These are phyloP conservation scores for Choloepus hoffmanni DNA, from an alignment of 2,113 vertebrate species.

Conservation along the genomic window DNA sequence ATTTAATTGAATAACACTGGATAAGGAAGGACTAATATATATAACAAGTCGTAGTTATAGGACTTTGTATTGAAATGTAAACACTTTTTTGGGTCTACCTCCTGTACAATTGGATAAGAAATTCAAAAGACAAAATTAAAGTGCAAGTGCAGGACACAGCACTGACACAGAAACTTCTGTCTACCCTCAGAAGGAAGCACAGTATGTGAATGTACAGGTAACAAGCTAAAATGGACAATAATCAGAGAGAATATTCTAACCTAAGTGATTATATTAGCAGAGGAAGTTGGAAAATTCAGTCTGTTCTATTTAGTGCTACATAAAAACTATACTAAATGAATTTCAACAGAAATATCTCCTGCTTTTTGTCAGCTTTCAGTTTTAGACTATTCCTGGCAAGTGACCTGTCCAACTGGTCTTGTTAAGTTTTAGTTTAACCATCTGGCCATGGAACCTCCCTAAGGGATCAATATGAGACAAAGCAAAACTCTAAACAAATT, in stretches of 20 bases:
- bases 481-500: not conserved
- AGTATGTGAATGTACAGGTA: not conserved
- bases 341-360: slow-evolving; percentile 21
- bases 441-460: not conserved
- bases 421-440: not conserved
- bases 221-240: not conserved
- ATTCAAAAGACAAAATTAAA: not conserved
- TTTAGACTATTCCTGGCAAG: slow-evolving; percentile 1
- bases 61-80: not conserved
- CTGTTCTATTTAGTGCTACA: not conserved
- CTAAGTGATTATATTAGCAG: not conserved
- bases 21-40: not conserved
- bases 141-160: not conserved
- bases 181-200: not conserved
- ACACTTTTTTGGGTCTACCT: not conserved
- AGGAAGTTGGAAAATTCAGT: not conserved
- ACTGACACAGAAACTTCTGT: not conserved
- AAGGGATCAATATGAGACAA: not conserved
- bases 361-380: slow-evolving; percentile 9
- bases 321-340: not conserved
- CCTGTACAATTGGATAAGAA: not conserved
- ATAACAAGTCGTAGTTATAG: not conserved
- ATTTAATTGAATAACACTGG: not conserved
- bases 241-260: not conserved
- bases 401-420: not conserved